Percentiles rank a stretch among this genome's conserved stretches.
phyloP scores from a whole-genome alignment of 2,113 vertebrate species.

The Panthera tigris region DNA sequence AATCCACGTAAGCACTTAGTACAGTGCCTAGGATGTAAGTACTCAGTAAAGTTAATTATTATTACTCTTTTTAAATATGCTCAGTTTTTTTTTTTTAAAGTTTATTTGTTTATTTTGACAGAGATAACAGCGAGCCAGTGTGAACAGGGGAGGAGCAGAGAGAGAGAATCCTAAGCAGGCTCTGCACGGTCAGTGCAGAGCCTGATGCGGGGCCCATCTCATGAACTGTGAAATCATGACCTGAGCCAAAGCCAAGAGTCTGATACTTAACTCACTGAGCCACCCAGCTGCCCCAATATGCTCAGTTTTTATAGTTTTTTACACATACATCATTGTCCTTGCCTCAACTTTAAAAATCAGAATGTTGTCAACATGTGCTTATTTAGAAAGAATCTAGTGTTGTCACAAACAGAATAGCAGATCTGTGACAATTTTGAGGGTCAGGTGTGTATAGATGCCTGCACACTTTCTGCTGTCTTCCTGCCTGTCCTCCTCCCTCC shows the following conservation, averaged over 20 bases:
- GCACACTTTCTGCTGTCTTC: background rate
- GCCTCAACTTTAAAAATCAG: background rate
- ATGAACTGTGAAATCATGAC: no score
- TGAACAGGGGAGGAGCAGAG: no score
- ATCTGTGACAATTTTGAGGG: background rate
- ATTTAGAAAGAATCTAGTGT: background rate
- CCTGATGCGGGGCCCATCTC: no score
- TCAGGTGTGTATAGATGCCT: background rate
- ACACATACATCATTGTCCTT: background rate
- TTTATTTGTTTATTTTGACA: no score
- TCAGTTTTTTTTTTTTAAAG: background rate
- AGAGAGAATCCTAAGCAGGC: no score
- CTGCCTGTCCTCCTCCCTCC: background rate
- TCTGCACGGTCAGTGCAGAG: no score
- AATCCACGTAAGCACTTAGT: background rate
- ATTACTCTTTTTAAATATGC: background rate
- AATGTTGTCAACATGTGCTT: background rate
- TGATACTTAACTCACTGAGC: no score
- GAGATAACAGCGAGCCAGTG: fast-evolving
- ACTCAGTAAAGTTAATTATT: background rate
- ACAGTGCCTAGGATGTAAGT: background rate
- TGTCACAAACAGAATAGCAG: background rate
- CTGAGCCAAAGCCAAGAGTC: no score
- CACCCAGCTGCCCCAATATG: no score
- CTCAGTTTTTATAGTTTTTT: background rate